Base-by-base conservation (phyloP, 2,888 invertebrate species). In the Hypselothyrea guttata region DNA sequence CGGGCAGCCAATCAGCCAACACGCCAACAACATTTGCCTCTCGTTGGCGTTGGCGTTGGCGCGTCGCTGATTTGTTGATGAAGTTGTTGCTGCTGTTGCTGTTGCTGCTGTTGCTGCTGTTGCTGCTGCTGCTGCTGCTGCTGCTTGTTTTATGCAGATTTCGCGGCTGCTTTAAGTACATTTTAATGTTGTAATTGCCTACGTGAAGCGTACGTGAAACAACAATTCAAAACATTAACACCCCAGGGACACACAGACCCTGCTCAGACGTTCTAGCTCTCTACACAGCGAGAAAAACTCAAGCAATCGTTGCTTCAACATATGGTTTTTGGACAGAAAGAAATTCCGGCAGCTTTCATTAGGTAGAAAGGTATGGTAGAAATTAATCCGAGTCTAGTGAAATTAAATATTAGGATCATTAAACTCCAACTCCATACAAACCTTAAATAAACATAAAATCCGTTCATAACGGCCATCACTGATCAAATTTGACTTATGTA, bases 41-140 rank as follows among this genome's bases (percentile, higher is more conserved):
- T n/a, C 13, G 11, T 40, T 52, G 31, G 52, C 52, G 76, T 71
- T 71, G 75, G 75, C 67, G 60, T 65, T 75, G 66, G 13, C 71
- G 69, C 56, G 70, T 58, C 75, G 61, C 71, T 83, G 86, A 79
- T 86, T 86, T 81, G 70, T 65, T 74, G 85, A 84, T 84, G 77
- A 82, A 86, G 79, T 74, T 79, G 79, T 75, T 56, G 33, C 22
- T n/a, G 49, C 13, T 31, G 54, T 16, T 8, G 7, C 13, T 33
- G 13, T 27, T 8, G 11, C 18, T 34, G 18, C n/a, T 8, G 18
- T 22, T 22, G n/a, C n/a, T 16, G 16, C 8, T 40, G 31, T 11
- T 13, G 27, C 13, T 9, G 35, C 15, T 35, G 27, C 35, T 13
- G 16, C 35, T 12, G 11, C 22, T 22, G 4, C 9, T 38, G 35